A percentile compares a stretch with the other conserved stretches of the same genome.
phyloP scores from a whole-genome alignment of 1,140 invertebrate species.

The Holotrichia oblita region DNA sequence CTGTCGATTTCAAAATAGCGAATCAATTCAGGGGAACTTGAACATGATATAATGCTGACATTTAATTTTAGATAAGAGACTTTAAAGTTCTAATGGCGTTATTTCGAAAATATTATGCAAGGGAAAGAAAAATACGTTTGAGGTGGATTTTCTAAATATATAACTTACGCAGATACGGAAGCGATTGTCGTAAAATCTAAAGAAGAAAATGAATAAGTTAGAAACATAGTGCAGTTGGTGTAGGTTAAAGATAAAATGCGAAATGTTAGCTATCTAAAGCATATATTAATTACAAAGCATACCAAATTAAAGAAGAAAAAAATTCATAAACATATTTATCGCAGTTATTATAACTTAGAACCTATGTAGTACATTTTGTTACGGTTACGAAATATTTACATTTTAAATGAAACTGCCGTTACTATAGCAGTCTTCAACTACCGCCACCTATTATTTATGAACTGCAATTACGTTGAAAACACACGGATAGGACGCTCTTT shows the following conservation, averaged over 20 bases:
- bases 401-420: not conserved
- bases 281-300: not conserved
- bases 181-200: not conserved
- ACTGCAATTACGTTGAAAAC: conserved; percentile 23
- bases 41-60: conserved; percentile 16
- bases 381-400: conserved; percentile 15
- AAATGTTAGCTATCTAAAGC: not conserved
- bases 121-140: not conserved
- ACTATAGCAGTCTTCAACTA: not conserved
- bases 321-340: not conserved
- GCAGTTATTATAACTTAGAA: not conserved
- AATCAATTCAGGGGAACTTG: not conserved
- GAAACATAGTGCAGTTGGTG: not conserved
- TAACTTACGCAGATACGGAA: no score
- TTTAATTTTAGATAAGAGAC: conserved; percentile 30
- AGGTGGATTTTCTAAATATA: no score
- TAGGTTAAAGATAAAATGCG: not conserved
- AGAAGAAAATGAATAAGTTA: not conserved
- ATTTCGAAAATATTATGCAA: not conserved
- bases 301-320: not conserved
- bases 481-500: conserved; percentile 25
- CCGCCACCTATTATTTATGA: conserved; percentile 30
- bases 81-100: not conserved
- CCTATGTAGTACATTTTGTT: not conserved
- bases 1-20: not conserved